Conservation (phyloP, 1,140 invertebrate species). For the Orius insidiosus region DNA sequence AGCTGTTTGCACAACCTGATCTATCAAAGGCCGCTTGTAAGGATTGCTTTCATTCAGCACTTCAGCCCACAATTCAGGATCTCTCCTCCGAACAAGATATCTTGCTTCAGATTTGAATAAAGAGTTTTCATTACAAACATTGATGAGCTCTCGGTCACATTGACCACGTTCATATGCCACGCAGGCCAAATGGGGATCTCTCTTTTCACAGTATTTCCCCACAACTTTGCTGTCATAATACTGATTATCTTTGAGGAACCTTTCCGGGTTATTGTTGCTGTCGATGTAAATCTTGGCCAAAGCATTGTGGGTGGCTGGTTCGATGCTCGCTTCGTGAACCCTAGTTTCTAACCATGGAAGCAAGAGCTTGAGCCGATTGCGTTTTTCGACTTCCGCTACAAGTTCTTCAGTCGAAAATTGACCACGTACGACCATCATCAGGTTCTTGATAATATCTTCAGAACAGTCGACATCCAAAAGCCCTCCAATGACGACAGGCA, state of each 20-base stretch:
- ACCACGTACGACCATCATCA: constrained; percentile 90
- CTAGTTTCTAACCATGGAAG: constrained; percentile 93
- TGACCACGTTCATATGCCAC: constrained; percentile 96
- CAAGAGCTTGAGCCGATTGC: constrained; percentile 88
- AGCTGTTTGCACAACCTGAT: constrained; percentile 92
- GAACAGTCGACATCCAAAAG: constrained; percentile 95
- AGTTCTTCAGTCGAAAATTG: constrained; percentile 99
- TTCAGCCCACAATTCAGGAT: constrained; percentile 90
- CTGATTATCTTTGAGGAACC: constrained; percentile 87
- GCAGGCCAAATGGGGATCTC: constrained; percentile 96
- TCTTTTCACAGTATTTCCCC: constrained; percentile 98
- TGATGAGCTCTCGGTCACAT: constrained; percentile 93
- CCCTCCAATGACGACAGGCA: constrained; percentile 95
- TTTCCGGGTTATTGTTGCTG: constrained; percentile 97
- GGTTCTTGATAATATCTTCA: constrained; percentile 97
- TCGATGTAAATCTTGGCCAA: constrained; percentile 99
- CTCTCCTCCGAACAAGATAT: constrained; percentile 84
- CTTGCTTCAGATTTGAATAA: constrained; percentile 94
- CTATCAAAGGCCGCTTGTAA: constrained; percentile 88
- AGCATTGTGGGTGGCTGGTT: constrained; percentile 97
- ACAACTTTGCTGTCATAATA: constrained; percentile 93
- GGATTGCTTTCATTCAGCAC: constrained; percentile 90
- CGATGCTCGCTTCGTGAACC: constrained; percentile 88
- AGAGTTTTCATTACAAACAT: constrained; percentile 97
- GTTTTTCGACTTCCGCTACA: constrained; percentile 95